These are phyloP conservation scores for Machimus rusticus DNA, from an alignment of 2,888 invertebrate species.

Conservation along the genomic window DNA sequence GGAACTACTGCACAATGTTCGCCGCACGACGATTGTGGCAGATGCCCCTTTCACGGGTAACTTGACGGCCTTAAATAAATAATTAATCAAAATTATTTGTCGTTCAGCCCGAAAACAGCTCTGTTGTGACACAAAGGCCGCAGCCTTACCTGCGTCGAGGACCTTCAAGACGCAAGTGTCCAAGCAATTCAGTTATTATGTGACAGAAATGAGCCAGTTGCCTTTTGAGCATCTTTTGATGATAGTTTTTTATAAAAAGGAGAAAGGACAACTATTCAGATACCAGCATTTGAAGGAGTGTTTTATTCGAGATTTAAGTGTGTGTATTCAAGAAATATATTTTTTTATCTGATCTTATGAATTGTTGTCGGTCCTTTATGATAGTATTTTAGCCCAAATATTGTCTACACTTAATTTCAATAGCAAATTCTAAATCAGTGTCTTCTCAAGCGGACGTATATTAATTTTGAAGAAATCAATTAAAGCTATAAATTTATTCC, in stretches of 20 bases:
- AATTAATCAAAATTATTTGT: constrained; percentile 38
- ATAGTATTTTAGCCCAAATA: too few species aligned
- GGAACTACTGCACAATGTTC: constrained; percentile 12
- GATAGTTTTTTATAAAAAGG: not conserved
- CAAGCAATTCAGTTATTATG: not conserved
- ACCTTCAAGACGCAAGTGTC: not conserved
- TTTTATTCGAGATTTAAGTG: not conserved
- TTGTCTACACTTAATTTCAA: too few species aligned
- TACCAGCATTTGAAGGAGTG: not conserved
- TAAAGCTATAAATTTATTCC: too few species aligned
- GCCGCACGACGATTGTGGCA: not conserved
- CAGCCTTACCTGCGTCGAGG: not conserved
- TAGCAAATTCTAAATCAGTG: too few species aligned
- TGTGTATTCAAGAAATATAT: not conserved
- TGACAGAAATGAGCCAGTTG: not conserved
- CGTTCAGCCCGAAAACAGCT: constrained; percentile 10
- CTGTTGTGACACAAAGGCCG: constrained; percentile 29
- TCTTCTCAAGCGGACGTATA: too few species aligned
- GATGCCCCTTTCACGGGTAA: constrained; percentile 13
- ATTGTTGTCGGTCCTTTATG: too few species aligned
- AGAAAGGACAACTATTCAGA: not conserved
- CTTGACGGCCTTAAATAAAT: constrained; percentile 37
- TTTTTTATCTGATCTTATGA: not conserved
- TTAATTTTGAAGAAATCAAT: too few species aligned
- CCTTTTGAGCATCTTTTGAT: not conserved